phyloP scores from a whole-genome alignment of 2,888 invertebrate species.

The Deroplatys truncata region DNA sequence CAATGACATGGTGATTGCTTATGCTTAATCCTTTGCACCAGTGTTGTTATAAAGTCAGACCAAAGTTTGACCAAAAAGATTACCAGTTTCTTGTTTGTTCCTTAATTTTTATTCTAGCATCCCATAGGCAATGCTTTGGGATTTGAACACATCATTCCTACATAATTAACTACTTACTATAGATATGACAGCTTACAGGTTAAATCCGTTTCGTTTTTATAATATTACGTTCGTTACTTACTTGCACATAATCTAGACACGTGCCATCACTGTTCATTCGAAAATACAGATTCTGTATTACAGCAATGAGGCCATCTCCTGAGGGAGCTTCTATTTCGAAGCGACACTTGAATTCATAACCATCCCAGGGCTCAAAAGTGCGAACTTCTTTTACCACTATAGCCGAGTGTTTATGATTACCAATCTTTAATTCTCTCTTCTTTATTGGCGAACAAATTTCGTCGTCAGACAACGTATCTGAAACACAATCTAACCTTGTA shows the following conservation, averaged over 20 bases:
- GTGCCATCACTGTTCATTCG: neutral
- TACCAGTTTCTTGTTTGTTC: no score
- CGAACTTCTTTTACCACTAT: neutral
- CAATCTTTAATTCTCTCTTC: neutral
- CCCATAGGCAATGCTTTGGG: no score
- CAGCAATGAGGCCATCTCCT: conserved; percentile 4
- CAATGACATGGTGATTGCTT: no score
- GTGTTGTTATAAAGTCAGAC: no score
- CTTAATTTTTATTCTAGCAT: no score
- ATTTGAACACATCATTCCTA: no score
- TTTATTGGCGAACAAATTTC: neutral
- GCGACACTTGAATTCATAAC: neutral
- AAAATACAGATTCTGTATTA: neutral
- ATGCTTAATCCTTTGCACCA: no score
- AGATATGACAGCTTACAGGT: no score
- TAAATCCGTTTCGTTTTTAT: no score
- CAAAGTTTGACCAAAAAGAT: no score
- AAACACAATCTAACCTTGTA: neutral
- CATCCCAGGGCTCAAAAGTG: neutral
- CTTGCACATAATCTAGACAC: neutral
- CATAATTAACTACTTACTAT: no score
- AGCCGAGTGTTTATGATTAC: neutral
- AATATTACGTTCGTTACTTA: neutral
- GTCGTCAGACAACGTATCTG: neutral
- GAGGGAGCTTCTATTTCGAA: neutral